These are phyloP conservation scores for Ditula angustiorana DNA, from an alignment of 2,888 invertebrate genomes.

Conservation along the genomic window DNA sequence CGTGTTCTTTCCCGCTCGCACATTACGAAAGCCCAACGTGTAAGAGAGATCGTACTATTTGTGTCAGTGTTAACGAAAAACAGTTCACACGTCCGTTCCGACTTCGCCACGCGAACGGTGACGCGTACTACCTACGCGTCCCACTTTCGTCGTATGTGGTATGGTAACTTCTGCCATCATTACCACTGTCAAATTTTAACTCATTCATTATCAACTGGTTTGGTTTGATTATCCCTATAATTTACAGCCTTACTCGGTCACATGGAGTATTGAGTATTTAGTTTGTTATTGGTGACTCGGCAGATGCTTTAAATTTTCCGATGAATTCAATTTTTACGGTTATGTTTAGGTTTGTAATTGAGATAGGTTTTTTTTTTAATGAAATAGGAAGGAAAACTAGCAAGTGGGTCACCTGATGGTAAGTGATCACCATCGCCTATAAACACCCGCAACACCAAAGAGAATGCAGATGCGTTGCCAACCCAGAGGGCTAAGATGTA, in stretches of 20 bases:
- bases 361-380: too few relatives aligned
- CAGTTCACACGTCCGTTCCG: slow-evolving; percentile 63
- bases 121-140: slow-evolving; percentile 69
- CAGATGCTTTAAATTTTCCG: too few relatives aligned
- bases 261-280: background rate
- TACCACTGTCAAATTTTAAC: slow-evolving; percentile 19
- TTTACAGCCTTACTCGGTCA: background rate
- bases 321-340: too few relatives aligned
- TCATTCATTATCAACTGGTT: background rate
- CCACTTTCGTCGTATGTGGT: slow-evolving; percentile 57
- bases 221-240: background rate
- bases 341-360: too few relatives aligned
- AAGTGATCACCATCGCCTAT: too few relatives aligned
- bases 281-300: too few relatives aligned
- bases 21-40: slow-evolving; percentile 34
- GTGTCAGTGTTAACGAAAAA: slow-evolving; percentile 44
- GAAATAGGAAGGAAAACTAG: too few relatives aligned
- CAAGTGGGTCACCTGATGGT: too few relatives aligned
- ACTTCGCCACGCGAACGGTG: slow-evolving; percentile 73
- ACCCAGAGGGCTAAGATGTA: too few relatives aligned
- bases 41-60: slow-evolving; percentile 55
- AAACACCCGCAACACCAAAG: too few relatives aligned
- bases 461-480: too few relatives aligned
- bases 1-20: slow-evolving; percentile 49
- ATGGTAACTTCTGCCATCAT: slow-evolving; percentile 30